These are phyloP conservation scores for Ypsolopha scabrella DNA, from an alignment of 2,888 invertebrate species.

Conservation along the genomic window DNA sequence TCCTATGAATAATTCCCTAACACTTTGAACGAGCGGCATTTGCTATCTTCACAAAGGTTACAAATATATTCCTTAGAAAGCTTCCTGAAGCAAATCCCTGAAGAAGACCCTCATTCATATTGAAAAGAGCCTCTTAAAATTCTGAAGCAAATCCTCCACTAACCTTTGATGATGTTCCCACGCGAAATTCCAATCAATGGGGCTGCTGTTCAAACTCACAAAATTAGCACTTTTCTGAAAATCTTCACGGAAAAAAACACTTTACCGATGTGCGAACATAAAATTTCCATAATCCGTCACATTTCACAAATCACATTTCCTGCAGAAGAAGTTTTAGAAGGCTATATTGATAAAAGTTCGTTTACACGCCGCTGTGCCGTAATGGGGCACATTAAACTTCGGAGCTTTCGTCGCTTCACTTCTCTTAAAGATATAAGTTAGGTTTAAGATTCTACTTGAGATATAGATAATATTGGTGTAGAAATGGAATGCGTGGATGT, in stretches of 20 bases:
- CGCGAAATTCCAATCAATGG: conserved; percentile 14
- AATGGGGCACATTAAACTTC: conserved; percentile 27
- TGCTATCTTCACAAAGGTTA: not conserved
- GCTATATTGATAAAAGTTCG: conserved; percentile 34
- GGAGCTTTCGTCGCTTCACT: not conserved
- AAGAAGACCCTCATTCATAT: conserved; percentile 27
- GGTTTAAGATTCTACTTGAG: not conserved
- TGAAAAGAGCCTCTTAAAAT: conserved; percentile 33
- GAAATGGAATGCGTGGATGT: not conserved
- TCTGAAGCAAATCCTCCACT: conserved; percentile 30
- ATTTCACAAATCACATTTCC: conserved; percentile 50
- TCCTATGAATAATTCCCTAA: too few relatives aligned
- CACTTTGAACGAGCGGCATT: too few relatives aligned
- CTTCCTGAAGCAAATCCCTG: conserved; percentile 10
- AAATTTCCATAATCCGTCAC: conserved; percentile 45
- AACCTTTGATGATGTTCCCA: conserved; percentile 29
- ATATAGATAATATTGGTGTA: too few relatives aligned
- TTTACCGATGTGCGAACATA: conserved; percentile 28
- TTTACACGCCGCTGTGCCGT: conserved; percentile 22
- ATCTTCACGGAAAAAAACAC: conserved; percentile 24
- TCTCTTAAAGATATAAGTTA: not conserved
- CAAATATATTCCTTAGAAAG: conserved; percentile 22
- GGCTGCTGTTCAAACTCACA: conserved; percentile 26
- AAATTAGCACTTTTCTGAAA: conserved; percentile 26
- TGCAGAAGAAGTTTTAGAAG: conserved; percentile 28